Base-by-base conservation (phyloP, 1,140 invertebrate species). In the Formica exsecta region DNA sequence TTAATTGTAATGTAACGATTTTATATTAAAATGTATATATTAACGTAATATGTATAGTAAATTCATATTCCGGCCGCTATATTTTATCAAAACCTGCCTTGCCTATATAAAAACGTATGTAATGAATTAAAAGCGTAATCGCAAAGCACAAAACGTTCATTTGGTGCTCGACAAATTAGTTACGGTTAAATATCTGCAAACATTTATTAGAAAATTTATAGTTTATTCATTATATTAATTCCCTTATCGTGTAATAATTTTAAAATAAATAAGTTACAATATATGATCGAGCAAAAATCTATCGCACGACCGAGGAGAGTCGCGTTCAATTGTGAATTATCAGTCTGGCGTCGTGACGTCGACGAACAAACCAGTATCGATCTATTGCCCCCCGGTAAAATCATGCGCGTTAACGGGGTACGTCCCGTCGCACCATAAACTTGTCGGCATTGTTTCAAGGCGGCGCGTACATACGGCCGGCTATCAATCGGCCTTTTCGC, bases 401-500 rank as follows among this genome's bases (percentile, higher is more conserved):
- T 70, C 74, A 75, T 87, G 79, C 85, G 73, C 79, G 79, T 57
- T 87, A 89, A 89, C 87, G 70, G 76, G 65, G 44, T 66, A 74
- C 51, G 74, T 85, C 64, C 62, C 70, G 74, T 62, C 73, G 38
- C 80, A 65, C 38, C 57, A 59, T 87, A 85, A 89, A 85, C 57
- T 84, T 79, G 74, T 51, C 64, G 51, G 75, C 85, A 85, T 90
- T 87, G 79, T 90, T 89, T 77, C 71, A 86, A 76, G 83, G 68
- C 85, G 25, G 13, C 36, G 57, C n/a, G 22, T 61, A 57, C 65
- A 74, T 61, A 59, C 79, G 54, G 38, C 54, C 68, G 68, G 71
- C 68, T 93, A 93, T 94, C 92, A 92, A 93, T 94, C 92, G 93
- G 91, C 87, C 89, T 92, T 94, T 93, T 90, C 80, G 84, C 79